Base-by-base conservation (phyloP, 2,113 vertebrate genomes). In the Antechinus stuartii region DNA sequence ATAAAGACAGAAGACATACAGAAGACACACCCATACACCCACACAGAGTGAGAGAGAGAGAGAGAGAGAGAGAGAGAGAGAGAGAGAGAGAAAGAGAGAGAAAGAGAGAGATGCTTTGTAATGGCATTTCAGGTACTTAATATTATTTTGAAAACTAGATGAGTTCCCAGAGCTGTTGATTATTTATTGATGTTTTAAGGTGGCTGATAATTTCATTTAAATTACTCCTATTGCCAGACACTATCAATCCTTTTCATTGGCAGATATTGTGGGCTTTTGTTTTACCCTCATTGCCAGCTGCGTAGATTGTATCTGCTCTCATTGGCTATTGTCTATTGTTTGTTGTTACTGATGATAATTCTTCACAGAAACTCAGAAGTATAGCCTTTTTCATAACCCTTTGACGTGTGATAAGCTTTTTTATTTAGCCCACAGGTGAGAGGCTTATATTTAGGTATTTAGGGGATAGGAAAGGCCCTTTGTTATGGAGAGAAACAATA, bases 161-260 rank as follows among this genome's bases (percentile, higher is more conserved):
- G 2, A 97, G 94, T 49, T 95, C 96, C 97, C 92, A 53, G 91
- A 91, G 94, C 91, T 94, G 91, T 93, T 98, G 96, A 95, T 96
- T 98, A 95, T 96, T 97, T 95, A 90, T 90, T 89, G 68, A 93
- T 96, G 24, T 96, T 95, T 94, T 93, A 55, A 96, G n/a, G 93
- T 90, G 94, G 89, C 93, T 97, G 12, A 91, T 98, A 93, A 97
- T 98, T 98, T 97, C 42, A 96, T 95, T 96, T 95, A 42, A 96
- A 96, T 97, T 90, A 53, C 54, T 89, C 25, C 54, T 94, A 54
- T 10, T 95, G 61, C 89, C 61, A 95, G 90, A 35, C 25, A 35
- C 25, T 42, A 8, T 95, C 55, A 30, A 95, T 92, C 90, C 52
- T 93, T 96, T 57, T 22, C 89, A 89, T 2, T 90, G 92, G 91